Evolutionary conservation across 2,888 invertebrate genomes (phyloP), one percentile per base, ranked within the genome.

Genomic region (Acleris cristana): DNA sequence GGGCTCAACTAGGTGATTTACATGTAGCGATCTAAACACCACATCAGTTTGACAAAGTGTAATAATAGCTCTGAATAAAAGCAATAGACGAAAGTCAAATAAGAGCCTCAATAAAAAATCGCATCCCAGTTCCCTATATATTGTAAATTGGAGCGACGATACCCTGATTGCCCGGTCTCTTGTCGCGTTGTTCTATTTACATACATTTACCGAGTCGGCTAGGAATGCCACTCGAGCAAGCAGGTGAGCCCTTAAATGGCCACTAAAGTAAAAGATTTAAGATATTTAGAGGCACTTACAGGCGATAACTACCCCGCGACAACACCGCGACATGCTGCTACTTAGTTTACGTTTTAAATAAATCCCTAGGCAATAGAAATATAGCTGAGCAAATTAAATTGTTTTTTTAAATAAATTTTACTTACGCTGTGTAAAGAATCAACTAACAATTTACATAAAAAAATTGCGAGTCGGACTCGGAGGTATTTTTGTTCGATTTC

Each of bases 151-250:
- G 21, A 16, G 52, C 52, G 26, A 21, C 16, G 21, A 18, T 54
- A 54, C 30, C 18, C 54, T 18, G 26, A 30, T 10, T 18, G 18
- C 3, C 19, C 21, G 34, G 34, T 40, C 14, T 14, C 14, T 3
- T 14, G 40, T 48, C 48, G 45, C n/a, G 45, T 14, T 16, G 55
- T 19, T 19, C 55, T 55, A 55, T 55, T 55, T 55, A 18, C 55
- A 55, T 55, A 55, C 26, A 55, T 55, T 55, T 30, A 40, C 18
- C 2, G 53, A 4, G 34, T 19, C 14, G 12, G 19, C 34, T 7
- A 18, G 55, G 55, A 55, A 55, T 55, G 55, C 55, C 30, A 55
- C 26, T n/a, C 19, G 51, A 48, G 16, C 53, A 40, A 55, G 51
- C 55, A 53, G 26, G 53, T 53, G 26, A 26, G 14, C 2, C 55